Percentiles rank a stretch among this genome's conserved stretches.
These are phyloP conservation scores for Atractosteus spatula DNA, from an alignment of 2,113 vertebrate species.

Conservation along the genomic window DNA sequence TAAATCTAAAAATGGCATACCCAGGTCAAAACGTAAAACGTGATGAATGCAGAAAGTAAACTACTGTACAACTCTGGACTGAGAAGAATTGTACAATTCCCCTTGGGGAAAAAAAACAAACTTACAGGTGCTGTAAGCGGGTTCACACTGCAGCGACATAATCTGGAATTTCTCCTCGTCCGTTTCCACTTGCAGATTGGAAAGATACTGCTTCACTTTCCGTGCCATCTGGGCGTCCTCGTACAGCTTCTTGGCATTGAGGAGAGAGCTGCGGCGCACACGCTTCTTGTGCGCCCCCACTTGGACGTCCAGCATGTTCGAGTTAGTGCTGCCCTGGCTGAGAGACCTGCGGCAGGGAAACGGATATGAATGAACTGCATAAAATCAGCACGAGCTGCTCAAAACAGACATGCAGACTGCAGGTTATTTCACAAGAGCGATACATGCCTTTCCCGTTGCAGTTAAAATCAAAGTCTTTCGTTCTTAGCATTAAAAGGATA, in stretches of 20 bases:
- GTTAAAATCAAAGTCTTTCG: neutral
- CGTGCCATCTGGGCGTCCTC: conserved; percentile 96
- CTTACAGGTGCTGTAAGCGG: conserved; percentile 89
- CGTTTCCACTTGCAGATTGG: conserved; percentile 82
- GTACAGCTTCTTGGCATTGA: conserved; percentile 95
- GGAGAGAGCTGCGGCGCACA: conserved; percentile 86
- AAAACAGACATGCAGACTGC: conserved; percentile 1
- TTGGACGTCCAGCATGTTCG: conserved; percentile 92
- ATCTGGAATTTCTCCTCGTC: conserved; percentile 91
- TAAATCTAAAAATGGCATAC: too few relatives aligned
- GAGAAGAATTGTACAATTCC: too few relatives aligned
- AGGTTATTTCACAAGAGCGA: neutral
- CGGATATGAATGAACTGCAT: neutral
- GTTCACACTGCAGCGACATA: conserved; percentile 89
- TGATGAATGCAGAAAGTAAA: too few relatives aligned
- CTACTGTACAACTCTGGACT: too few relatives aligned
- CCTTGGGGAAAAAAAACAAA: conserved; percentile 14
- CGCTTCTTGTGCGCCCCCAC: conserved; percentile 88
- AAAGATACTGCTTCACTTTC: conserved; percentile 94
- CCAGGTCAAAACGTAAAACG: too few relatives aligned
- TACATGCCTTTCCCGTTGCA: neutral
- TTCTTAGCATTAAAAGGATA: neutral
- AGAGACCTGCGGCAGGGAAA: conserved; percentile 72
- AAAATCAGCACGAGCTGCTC: neutral
- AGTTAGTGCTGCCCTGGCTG: conserved; percentile 96